Conservation (phyloP, 1,140 invertebrate species). For the Saccostrea glomerata region DNA sequence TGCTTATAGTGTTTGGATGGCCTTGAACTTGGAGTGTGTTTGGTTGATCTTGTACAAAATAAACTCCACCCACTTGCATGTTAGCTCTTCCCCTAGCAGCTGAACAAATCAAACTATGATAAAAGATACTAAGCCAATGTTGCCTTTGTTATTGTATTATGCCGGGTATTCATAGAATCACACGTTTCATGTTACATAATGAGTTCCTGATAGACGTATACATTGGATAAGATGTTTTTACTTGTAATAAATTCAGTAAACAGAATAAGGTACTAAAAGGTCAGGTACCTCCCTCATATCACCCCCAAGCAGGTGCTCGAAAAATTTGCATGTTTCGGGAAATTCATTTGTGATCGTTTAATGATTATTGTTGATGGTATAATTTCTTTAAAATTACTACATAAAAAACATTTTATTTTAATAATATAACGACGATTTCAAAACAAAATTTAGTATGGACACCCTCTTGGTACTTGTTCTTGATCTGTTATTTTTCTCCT, state of each 20-base stretch:
- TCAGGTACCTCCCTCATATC: not conserved
- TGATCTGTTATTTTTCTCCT: not conserved
- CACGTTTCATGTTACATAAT: not conserved
- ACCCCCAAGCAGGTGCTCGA: not conserved
- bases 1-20: no score
- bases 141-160: not conserved
- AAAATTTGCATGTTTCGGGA: not conserved
- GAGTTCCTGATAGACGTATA: no score
- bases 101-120: constrained; percentile 25
- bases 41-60: no score
- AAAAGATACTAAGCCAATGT: not conserved
- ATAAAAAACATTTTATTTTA: not conserved
- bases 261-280: not conserved
- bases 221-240: not conserved
- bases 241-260: not conserved
- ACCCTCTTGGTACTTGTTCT: not conserved
- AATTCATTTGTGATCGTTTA: not conserved
- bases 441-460: not conserved
- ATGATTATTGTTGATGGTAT: not conserved
- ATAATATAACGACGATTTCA: not conserved
- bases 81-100: not conserved
- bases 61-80: not conserved
- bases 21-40: no score
- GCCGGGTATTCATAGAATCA: not conserved
- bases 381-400: not conserved